phyloP scores from a whole-genome alignment of 1,140 invertebrate genomes.

The Papilio aristodemus region DNA sequence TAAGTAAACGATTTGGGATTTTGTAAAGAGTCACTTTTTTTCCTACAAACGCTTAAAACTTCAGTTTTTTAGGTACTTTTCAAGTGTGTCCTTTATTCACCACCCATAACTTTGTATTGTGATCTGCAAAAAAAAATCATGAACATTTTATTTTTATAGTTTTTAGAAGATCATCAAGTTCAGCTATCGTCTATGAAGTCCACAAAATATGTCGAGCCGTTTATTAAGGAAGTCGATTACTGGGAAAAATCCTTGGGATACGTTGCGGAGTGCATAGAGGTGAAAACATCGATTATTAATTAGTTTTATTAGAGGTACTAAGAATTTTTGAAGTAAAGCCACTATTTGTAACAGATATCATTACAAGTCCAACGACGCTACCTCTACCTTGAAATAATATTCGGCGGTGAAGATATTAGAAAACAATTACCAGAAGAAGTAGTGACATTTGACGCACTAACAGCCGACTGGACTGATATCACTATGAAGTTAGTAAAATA shows the following conservation, averaged over 20 bases:
- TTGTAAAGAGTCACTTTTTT: no score
- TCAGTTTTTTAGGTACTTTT: no score
- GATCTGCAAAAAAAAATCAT: neutral
- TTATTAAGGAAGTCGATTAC: constrained; percentile 88
- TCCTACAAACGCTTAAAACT: no score
- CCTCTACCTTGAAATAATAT: constrained; percentile 92
- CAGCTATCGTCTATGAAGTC: constrained; percentile 91
- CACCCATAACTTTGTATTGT: no score
- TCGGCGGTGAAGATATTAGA: constrained; percentile 90
- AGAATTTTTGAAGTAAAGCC: neutral
- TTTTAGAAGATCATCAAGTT: constrained; percentile 87
- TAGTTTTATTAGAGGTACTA: constrained; percentile 12
- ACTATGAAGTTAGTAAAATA: constrained; percentile 79
- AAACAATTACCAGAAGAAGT: constrained; percentile 90
- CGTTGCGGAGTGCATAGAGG: constrained; percentile 89
- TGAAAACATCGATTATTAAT: constrained; percentile 38
- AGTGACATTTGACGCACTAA: constrained; percentile 87
- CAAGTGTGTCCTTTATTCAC: no score
- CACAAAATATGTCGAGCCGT: constrained; percentile 92
- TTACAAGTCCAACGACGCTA: constrained; percentile 89
- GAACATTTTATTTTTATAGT: constrained; percentile 56
- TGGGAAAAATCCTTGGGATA: constrained; percentile 91
- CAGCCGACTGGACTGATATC: constrained; percentile 86
- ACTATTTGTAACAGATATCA: constrained; percentile 71
- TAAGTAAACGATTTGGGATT: no score